Evolutionary conservation across 2,797 vertebrate species (phyloP).

Genomic region (Eremophila alpestris): DNA sequence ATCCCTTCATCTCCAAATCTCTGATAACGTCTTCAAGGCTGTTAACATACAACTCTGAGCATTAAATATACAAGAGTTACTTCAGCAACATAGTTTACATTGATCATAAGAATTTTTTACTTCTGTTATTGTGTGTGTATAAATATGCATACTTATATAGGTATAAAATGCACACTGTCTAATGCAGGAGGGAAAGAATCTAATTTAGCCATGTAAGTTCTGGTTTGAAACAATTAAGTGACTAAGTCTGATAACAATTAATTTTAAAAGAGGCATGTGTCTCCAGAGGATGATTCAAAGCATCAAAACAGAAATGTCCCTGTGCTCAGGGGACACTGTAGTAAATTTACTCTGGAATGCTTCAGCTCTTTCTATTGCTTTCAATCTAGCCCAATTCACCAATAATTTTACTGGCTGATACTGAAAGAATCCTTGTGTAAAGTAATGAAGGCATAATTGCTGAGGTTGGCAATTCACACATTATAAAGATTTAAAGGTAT

Average conservation of each 20-base stretch:
- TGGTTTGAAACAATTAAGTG: background rate
- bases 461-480: background rate
- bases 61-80: background rate
- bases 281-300: background rate
- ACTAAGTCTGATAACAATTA: background rate
- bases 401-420: background rate
- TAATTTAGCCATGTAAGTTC: background rate
- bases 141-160: background rate
- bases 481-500: background rate
- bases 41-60: constrained; percentile 41
- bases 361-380: background rate
- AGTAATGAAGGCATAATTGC: background rate
- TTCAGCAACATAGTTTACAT: background rate
- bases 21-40: constrained; percentile 83
- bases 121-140: background rate
- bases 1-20: constrained; percentile 77
- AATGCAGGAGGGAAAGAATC: background rate
- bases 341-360: background rate
- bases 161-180: background rate
- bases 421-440: background rate
- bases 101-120: background rate
- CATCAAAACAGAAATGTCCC: background rate
- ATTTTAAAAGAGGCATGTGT: background rate
- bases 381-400: background rate
- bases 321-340: background rate